phyloP scores from a whole-genome alignment of 2,888 invertebrate species.

The Alcis repandata region DNA sequence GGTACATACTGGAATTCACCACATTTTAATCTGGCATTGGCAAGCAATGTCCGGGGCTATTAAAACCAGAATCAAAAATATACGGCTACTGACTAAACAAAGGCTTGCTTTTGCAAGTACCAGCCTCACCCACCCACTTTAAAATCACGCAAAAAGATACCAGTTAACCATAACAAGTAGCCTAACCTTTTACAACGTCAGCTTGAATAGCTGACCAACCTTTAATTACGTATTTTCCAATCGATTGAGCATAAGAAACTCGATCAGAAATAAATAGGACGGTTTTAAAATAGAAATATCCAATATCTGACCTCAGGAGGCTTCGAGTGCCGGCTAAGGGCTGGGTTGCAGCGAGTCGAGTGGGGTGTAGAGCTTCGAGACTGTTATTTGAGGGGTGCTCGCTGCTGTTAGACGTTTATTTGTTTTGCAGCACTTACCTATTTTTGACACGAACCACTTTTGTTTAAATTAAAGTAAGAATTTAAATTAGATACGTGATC shows the following conservation, averaged over 20 bases:
- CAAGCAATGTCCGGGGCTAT: slow-evolving; percentile 28
- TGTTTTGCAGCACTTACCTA: slow-evolving; percentile 8
- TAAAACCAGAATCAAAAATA: slow-evolving; percentile 18
- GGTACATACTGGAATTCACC: not conserved
- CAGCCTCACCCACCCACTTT: not conserved
- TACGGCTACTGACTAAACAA: not conserved
- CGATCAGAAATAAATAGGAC: slow-evolving; percentile 51
- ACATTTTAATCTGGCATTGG: slow-evolving; percentile 36
- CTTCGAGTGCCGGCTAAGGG: slow-evolving; percentile 38
- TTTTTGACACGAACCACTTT: slow-evolving; percentile 1
- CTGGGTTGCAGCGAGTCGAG: slow-evolving; percentile 31
- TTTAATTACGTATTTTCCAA: slow-evolving; percentile 52
- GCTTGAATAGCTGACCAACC: slow-evolving; percentile 29
- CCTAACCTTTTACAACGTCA: not conserved
- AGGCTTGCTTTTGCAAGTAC: not conserved
- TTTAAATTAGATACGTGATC: not conserved
- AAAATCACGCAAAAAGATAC: not conserved
- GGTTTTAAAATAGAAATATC: slow-evolving; percentile 58
- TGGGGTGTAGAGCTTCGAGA: slow-evolving; percentile 21
- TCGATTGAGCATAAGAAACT: slow-evolving; percentile 43
- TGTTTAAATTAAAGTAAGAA: not conserved
- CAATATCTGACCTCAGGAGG: slow-evolving; percentile 52
- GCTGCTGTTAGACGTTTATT: slow-evolving; percentile 4
- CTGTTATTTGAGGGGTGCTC: slow-evolving; percentile 12
- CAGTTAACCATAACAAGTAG: not conserved